Base-by-base conservation (phyloP, 1,140 invertebrate species). In the Sitodiplosis mosellana region DNA sequence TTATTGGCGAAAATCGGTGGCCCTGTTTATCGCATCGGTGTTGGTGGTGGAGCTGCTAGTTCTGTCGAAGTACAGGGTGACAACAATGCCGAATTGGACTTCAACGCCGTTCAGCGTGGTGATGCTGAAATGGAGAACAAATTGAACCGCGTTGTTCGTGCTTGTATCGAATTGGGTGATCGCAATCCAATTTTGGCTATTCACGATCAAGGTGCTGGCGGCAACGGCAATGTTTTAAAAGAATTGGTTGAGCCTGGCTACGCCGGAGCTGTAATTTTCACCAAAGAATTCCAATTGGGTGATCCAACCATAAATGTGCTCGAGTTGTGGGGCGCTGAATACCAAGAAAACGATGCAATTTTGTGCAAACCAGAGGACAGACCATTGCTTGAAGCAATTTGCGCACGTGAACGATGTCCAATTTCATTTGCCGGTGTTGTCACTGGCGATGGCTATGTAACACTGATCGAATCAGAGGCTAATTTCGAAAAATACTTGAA, bases 111-210 rank as follows among this genome's bases (percentile, higher is more conserved):
- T 0, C 94, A 99, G 69, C 73, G 94, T 67, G 90, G 93, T 34
- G 93, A 99, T 72, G 83, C 93, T 1, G 93, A 99, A 73, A 98
- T 98, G 93, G 93, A 95, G 55, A 91, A 97, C 59, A 96, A 96
- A 66, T 59, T 98, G 11, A 96, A 98, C 65, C 69, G 94, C 51
- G 77, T 96, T 6, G 86, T 98, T 1, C 71, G 93, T 52, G 87
- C 85, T 3, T 98, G 94, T 61, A 69, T 89, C 1, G 93, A 98
- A 68, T 62, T 78, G 55, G 76, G 78, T 15, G 67, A 73, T 2
- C 63, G 70, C 1, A 98, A 98, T 72, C 93, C 92, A 2, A 93
- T 98, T 54, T 69, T 87, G 42, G 88, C 62, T n/a, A 64, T 64
- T 42, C 62, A 64, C 37, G 62, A 64, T 46, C 62, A 64, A 45